These are phyloP conservation scores for Scelioninae gen. 1 DNA, from an alignment of 2,888 invertebrate genomes.

Conservation along the genomic window DNA sequence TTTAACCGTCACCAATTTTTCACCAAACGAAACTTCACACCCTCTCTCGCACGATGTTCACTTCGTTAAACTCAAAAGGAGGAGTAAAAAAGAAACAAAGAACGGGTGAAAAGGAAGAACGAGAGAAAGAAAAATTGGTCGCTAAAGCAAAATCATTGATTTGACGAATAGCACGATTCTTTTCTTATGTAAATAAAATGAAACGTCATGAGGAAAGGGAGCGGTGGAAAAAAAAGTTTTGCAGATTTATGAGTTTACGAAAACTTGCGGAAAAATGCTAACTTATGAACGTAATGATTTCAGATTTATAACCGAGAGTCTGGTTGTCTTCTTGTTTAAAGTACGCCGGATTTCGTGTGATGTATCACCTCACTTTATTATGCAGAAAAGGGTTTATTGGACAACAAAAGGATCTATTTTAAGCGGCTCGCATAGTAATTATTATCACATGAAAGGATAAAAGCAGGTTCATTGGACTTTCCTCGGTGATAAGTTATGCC, in stretches of 20 bases:
- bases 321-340: slow-evolving; percentile 56
- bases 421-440: slow-evolving; percentile 73
- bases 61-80: background rate
- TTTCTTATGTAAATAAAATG: slow-evolving; percentile 51
- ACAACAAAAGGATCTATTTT: slow-evolving; percentile 67
- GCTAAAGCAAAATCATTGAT: slow-evolving; percentile 9
- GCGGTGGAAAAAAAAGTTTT: slow-evolving; percentile 17
- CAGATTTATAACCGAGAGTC: slow-evolving; percentile 54
- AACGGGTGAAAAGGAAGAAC: background rate
- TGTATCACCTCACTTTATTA: slow-evolving; percentile 64
- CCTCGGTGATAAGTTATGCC: slow-evolving; percentile 79
- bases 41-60: background rate
- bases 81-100: background rate
- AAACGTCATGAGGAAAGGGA: slow-evolving; percentile 13
- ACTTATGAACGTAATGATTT: slow-evolving; percentile 62
- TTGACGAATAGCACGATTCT: slow-evolving; percentile 29
- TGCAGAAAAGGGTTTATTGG: slow-evolving; percentile 61
- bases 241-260: slow-evolving; percentile 47
- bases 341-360: slow-evolving; percentile 54
- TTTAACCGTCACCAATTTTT: slow-evolving; percentile 21
- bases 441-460: slow-evolving; percentile 81
- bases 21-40: slow-evolving; percentile 1
- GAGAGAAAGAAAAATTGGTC: slow-evolving; percentile 2
- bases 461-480: slow-evolving; percentile 79
- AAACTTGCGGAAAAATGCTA: slow-evolving; percentile 53